Base-by-base conservation (phyloP, 2,888 invertebrate genomes). In the Melangyna quadrimaculata region DNA sequence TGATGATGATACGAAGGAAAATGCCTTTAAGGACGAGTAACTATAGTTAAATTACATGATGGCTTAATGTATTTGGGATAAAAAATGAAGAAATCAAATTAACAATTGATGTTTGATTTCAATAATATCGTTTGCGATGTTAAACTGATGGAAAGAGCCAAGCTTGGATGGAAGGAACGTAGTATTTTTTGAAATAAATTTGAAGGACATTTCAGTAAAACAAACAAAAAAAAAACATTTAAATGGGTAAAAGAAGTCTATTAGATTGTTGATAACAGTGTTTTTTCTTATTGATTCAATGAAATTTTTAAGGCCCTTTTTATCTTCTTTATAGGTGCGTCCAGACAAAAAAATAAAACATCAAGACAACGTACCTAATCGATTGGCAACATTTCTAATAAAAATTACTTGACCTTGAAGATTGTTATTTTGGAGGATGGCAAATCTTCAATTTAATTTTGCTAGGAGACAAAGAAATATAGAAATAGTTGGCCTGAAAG, bases 41-140 rank as follows among this genome's bases (percentile, higher is more conserved):
- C 67, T 67, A 43, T 67, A 43, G 67, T 24, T 67, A 51, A 35
- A 67, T 67, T 70, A 65, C n/a, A 45, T 19, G 24, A 45, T 19
- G 24, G 10, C 59, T 17, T 61, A 61, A 57, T 59, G 27, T 35
- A 29, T 83, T 67, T 78, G 43, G 53, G 53, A 53, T 53, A 40
- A 59, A 40, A 59, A 61, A 55, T 69, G 61, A 35, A 73, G 19
- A 35, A 78, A 55, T 48, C 32, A 55, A 69, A 59, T 59, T 29
- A 40, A 19, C 55, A 75, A 65, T 57, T 57, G 70, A 67, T 71
- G 65, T 67, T n/a, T 59, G 78, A 71, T 84, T 70, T 79, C 73
- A 72, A 63, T 63, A 40, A 22, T 37, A 17, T 8, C 14, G 14
- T 8, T 22, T 8, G 22, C 1, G 6, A 35, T 57, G 19, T 6